phyloP scores from a whole-genome alignment of 2,888 invertebrate species.

The Drosophila fulvimacula region DNA sequence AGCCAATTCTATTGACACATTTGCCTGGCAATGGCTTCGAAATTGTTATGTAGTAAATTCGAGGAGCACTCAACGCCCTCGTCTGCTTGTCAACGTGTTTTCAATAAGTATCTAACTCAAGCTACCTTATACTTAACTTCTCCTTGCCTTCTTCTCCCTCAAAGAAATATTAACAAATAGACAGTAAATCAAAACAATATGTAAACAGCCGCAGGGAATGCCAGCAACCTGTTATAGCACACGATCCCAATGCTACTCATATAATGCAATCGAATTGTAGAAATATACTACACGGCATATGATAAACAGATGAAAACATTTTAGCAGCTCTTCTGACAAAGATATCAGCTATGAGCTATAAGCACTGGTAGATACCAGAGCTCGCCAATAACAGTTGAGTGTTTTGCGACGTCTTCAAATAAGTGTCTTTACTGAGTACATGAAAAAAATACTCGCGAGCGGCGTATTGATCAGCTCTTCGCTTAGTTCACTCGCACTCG shows the following conservation, averaged over 20 bases:
- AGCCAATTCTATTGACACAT: conserved; percentile 66
- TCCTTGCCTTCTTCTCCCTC: not conserved
- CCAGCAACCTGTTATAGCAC: conserved; percentile 1
- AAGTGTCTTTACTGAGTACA: no score
- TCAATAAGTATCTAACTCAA: not conserved
- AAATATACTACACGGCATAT: no score
- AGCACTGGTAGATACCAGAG: no score
- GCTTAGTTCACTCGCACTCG: no score
- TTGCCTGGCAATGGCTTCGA: conserved; percentile 56
- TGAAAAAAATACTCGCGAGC: no score
- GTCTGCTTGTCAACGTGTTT: conserved; percentile 51
- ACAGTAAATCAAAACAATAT: conserved; percentile 17
- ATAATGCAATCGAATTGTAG: conserved; percentile 5
- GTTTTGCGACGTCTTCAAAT: no score
- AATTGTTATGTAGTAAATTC: conserved; percentile 48
- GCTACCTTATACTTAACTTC: not conserved
- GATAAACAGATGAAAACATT: not conserved
- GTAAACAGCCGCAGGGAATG: not conserved
- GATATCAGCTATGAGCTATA: no score
- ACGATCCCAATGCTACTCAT: not conserved
- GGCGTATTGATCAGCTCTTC: no score
- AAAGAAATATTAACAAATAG: conserved; percentile 25
- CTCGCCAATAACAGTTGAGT: no score
- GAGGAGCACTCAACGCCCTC: conserved; percentile 33
- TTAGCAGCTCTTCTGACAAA: not conserved